Base-by-base conservation (phyloP, 2,888 invertebrate species). In the Teleiodes luculella region DNA sequence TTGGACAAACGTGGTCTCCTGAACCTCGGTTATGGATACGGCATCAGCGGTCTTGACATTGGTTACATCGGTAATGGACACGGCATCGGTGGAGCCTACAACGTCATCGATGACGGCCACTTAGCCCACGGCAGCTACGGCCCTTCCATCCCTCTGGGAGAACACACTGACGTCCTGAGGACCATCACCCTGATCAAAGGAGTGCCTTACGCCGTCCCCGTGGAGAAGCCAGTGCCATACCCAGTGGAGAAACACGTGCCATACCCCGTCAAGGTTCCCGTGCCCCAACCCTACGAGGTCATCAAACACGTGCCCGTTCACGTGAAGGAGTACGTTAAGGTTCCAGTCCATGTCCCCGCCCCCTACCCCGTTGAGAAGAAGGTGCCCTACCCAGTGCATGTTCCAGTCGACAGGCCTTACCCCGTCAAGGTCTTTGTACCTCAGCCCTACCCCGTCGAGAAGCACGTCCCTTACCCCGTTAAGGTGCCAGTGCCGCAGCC, bases 1-100 rank as follows among this genome's bases (percentile, higher is more conserved):
- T 91, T 95, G 79, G 94, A 95, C 86, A 95, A 96, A 84, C 94
- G 95, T 66, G 95, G 95, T 64, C 92, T 95, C 67, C 90, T 95
- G 57, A 93, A 94, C 76, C 90, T 95, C 74, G 95, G 95, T 66
- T 95, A 95, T 69, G 95, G 95, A 53, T 95, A 95, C 79, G 95
- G 94, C 57, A 91, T 92, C 73, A 92, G 93, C 69, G 95, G 95
- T 63, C 92, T 94, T 61, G 94, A 95, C 74, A 82, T 94, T 61
- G 95, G 95, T 49, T 93, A 94, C 76, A 88, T 94, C 66, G 94
- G 94, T 52, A 81, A 78, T 70, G 92, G 92, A 31, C 91, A 92
- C 59, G 92, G 91, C 6, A 53, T 83, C 52, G 91, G 91, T 48
- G 91, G 91, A 43, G 92, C 92, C 18, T 86, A 92, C 74, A 80